Evolutionary conservation across 2,797 vertebrate genomes (phyloP).

Genomic region (Steatocranus sp.): DNA sequence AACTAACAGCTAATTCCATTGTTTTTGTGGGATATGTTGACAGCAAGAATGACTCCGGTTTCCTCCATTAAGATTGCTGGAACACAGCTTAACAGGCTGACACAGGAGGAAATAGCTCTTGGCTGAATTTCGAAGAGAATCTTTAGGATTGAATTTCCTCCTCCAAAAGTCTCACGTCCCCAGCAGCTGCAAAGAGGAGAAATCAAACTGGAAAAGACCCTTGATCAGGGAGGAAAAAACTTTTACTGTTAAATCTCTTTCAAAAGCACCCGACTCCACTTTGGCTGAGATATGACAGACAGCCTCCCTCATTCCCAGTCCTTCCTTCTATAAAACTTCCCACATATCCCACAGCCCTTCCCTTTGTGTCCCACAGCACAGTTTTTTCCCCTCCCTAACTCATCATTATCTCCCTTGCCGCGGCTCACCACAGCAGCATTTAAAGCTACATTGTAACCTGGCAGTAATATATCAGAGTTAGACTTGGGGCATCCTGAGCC

Average conservation of each 20-base stretch:
- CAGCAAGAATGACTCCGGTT: not conserved
- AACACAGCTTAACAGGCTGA: not conserved
- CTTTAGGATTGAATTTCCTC: not conserved
- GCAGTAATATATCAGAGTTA: not conserved
- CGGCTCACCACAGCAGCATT: not conserved
- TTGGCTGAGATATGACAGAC: not conserved
- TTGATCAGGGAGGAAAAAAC: not conserved
- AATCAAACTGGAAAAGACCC: not conserved
- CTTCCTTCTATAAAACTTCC: not conserved
- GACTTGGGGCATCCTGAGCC: not conserved
- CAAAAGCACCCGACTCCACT: not conserved
- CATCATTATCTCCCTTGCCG: constrained; percentile 21
- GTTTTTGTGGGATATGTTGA: not conserved
- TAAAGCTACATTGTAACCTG: not conserved
- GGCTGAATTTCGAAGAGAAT: not conserved
- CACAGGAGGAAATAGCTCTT: not conserved
- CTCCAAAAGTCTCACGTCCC: not conserved
- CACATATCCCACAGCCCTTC: not conserved
- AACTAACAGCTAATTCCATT: not conserved
- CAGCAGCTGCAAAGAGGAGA: not conserved
- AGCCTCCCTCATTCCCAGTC: not conserved
- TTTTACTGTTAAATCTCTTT: not conserved
- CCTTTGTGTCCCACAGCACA: not conserved
- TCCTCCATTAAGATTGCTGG: not conserved
- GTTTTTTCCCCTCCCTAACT: not conserved